Evolutionary conservation across 2,113 vertebrate genomes (phyloP), one percentile per base, ranked within the genome.

Genomic region (Sinosuthora webbiana): DNA sequence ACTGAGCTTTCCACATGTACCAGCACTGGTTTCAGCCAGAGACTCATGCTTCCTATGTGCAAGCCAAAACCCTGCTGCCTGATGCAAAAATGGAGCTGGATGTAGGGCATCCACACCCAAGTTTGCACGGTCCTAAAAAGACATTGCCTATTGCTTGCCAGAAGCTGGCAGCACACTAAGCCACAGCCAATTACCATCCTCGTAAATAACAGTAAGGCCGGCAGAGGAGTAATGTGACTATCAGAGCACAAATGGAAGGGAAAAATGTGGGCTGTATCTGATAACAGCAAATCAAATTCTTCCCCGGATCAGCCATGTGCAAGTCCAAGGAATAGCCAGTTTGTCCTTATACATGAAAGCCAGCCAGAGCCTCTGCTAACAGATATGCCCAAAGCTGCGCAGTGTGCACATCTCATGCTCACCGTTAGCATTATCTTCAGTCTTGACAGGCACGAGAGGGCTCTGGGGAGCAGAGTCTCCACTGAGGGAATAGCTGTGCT

Each of bases 401-500:
- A 60, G 50, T 13, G 42, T 62, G 73, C 69, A 70, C 4, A 7
- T 63, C 74, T 76, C 45, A 21, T 10, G 42, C 97, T 97, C 93
- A 99, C 99, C 99, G 39, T 97, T 98, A 71, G 98, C 97, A 80
- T 98, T 99, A 83, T 99, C 98, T 93, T 99, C 99, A 96, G 98
- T 99, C 98, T 99, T 99, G 98, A 99, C 98, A 92, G 99, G 98
- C 96, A 99, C 98, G 6, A 99, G 98, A 3, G 99, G 99, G 86
- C 99, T 99, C 98, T 99, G 99, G 37, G 99, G 99, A n/a, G 99
- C 99, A 2, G 99, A 99, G 92, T 99, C 99, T 75, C 98, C 99
- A 9, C 99, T 99, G 91, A 99, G 98, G 37, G 99, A 99, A 97
- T 99, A 99, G 98, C 99, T 99, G 98, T 99, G 99, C 96, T 99